Base-by-base conservation (phyloP, 2,888 invertebrate species). In the Nomada goodeniana region DNA sequence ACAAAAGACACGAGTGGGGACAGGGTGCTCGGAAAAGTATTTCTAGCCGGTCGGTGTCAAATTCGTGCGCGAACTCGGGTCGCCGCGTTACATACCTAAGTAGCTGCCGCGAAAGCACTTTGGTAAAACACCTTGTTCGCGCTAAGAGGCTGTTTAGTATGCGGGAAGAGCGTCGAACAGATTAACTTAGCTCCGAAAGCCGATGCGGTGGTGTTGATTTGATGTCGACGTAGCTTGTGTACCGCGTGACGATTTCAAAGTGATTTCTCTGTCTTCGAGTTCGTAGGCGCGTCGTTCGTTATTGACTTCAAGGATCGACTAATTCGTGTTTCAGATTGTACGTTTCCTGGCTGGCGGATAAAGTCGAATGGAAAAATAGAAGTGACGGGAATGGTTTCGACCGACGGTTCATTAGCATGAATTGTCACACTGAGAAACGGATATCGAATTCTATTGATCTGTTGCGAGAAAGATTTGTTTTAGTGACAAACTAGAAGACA, bases 71-170 rank as follows among this genome's bases (percentile, higher is more conserved):
- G 82, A 89, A 88, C 86, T 84, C 52, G 64, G 61, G 74, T 67
- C 68, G 80, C 78, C 68, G 80, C 83, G 86, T 87, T 89, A 87
- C 89, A 88, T 86, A 88, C 88, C 60, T 75, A 88, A 88, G 86
- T 86, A 87, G 89, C 85, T 88, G 76, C 75, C 73, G 73, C 83
- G 72, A 78, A 68, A 83, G 77, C 83, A 85, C 85, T 89, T 88
- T 72, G 83, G 86, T 85, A 87, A 89, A 84, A 86, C 86, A 88
- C 84, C 87, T 87, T 86, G 89, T 86, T 84, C 87, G 80, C 77
- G 74, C 77, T 89, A 84, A 89, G 84, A 85, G 85, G 74, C 82
- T 85, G 69, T 82, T 90, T 81, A 88, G 90, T 88, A 90, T 89
- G 86, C 89, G 80, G 88, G 85, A 69, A 84, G 81, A 83, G 83